Conservation (phyloP, 2,113 vertebrate genomes). For the Manacus vitellinus region DNA sequence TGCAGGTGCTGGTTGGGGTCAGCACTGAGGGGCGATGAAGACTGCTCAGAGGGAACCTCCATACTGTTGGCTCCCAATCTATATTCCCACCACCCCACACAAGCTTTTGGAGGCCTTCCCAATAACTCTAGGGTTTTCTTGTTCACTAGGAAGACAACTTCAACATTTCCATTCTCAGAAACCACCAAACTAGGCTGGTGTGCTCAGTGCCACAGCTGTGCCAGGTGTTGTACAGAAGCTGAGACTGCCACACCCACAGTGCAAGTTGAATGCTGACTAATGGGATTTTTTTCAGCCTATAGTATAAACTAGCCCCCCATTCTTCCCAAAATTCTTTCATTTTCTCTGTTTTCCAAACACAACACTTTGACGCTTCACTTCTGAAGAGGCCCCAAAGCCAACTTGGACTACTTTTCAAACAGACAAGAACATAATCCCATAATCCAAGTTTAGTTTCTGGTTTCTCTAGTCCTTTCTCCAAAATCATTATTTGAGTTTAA, state of each 20-base stretch:
- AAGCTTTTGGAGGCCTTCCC: not conserved
- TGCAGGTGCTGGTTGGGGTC: not conserved
- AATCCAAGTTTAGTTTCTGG: not conserved
- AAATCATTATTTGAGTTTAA: not conserved
- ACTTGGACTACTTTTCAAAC: not conserved
- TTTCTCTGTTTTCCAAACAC: not conserved
- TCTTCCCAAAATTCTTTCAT: not conserved
- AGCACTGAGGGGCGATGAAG: not conserved
- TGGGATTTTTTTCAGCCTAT: not conserved
- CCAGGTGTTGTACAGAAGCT: not conserved
- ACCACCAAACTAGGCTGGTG: not conserved
- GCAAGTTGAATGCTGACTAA: not conserved
- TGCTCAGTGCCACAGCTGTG: not conserved
- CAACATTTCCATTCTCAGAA: not conserved
- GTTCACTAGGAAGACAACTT: not conserved
- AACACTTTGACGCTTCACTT: not conserved
- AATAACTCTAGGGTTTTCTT: not conserved
- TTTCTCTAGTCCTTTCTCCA: not conserved
- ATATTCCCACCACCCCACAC: not conserved
- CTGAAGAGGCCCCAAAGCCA: not conserved
- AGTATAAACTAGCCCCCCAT: not conserved
- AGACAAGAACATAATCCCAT: not conserved
- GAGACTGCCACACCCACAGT: not conserved
- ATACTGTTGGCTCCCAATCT: not conserved
- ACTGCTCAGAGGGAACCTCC: not conserved